Conservation (phyloP, 2,113 vertebrate species). For the Cottus gobio region DNA sequence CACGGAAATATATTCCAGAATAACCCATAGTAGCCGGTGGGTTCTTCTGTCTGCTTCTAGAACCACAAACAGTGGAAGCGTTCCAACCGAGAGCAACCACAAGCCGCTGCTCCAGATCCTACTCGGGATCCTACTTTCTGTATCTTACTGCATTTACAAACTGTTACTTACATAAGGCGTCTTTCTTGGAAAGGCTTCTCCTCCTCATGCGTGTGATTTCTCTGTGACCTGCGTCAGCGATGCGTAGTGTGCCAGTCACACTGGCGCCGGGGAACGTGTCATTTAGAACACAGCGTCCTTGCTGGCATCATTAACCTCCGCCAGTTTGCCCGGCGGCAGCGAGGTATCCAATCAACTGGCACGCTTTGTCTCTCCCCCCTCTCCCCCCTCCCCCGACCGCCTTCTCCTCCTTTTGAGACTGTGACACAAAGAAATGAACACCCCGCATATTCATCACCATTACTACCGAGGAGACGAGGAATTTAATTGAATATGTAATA, state of each 20-base stretch:
- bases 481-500: conserved; percentile 72
- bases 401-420: conserved; percentile 49
- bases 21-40: background rate
- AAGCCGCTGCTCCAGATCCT: background rate
- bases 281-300: conserved; percentile 55
- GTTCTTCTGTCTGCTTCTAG: too few relatives aligned
- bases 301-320: conserved; percentile 67
- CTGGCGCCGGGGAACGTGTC: conserved; percentile 13
- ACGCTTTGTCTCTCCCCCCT: conserved; percentile 56
- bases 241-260: background rate
- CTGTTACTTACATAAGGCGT: background rate
- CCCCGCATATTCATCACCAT: conserved; percentile 67
- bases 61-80: too few relatives aligned
- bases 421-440: conserved; percentile 64
- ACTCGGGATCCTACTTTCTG: background rate
- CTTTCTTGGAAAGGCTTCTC: conserved; percentile 4
- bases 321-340: conserved; percentile 46
- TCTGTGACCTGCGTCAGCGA: background rate
- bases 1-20: too few relatives aligned
- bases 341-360: conserved; percentile 65
- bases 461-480: conserved; percentile 30
- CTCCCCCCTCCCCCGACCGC: too few relatives aligned
- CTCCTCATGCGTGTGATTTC: background rate
- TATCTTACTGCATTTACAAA: background rate
- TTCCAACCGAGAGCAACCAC: too few relatives aligned